Evolutionary conservation across 2,113 vertebrate genomes (phyloP).

Genomic region (Cyprichromis sp.): DNA sequence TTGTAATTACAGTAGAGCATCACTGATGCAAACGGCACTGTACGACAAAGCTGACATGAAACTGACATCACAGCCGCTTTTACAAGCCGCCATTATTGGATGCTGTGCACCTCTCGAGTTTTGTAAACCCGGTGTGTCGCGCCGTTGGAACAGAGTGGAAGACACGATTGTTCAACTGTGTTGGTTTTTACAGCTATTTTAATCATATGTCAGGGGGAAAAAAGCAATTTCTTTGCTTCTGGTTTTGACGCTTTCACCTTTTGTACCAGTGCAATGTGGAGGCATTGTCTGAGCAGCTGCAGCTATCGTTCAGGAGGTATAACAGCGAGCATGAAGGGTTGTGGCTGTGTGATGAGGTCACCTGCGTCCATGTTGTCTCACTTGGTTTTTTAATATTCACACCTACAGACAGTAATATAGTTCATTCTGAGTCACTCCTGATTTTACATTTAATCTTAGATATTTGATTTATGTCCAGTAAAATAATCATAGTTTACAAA

Average conservation of each 20-base stretch:
- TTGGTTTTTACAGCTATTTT: not conserved
- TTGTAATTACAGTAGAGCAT: not conserved
- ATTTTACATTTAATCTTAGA: not conserved
- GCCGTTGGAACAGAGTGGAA: not conserved
- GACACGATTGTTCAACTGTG: not conserved
- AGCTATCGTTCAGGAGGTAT: not conserved
- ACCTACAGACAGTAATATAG: not conserved
- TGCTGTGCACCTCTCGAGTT: not conserved
- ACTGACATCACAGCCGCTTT: not conserved
- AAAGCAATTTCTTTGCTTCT: not conserved
- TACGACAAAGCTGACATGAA: not conserved
- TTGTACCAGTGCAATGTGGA: not conserved
- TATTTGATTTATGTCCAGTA: not conserved
- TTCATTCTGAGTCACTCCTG: not conserved
- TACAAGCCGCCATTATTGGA: not conserved
- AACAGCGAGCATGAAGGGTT: not conserved
- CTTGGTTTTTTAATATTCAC: not conserved
- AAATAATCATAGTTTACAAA: not conserved
- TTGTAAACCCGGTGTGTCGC: not conserved
- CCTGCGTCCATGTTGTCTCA: not conserved
- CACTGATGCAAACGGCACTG: not conserved
- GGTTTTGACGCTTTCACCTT: not conserved
- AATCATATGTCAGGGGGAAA: not conserved
- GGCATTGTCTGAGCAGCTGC: not conserved
- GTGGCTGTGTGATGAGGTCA: not conserved